Conservation (phyloP, 2,797 vertebrate species). For the Lemur catta region DNA sequence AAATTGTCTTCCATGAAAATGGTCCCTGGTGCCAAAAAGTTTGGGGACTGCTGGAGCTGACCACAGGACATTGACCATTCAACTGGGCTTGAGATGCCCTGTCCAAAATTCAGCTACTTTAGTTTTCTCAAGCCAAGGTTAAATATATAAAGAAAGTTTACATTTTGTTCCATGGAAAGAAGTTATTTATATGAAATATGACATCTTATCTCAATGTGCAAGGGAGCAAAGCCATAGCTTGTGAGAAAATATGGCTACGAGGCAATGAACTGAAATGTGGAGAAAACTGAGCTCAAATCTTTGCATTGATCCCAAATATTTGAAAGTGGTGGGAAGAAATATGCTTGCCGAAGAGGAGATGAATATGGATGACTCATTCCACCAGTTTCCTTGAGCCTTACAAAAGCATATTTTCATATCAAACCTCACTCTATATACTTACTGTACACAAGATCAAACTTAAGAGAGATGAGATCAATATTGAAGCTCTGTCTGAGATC, state of each 20-base stretch:
- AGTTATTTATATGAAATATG: slow-evolving; percentile 19
- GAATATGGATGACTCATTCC: background rate
- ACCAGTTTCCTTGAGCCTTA: background rate
- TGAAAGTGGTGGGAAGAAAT: background rate
- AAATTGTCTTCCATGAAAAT: too few relatives aligned
- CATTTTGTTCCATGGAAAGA: background rate
- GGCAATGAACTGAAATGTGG: background rate
- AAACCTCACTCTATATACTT: background rate
- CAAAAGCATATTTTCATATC: background rate
- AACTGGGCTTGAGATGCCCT: background rate
- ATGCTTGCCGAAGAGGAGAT: background rate
- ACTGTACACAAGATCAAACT: slow-evolving; percentile 58
- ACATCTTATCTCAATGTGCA: background rate
- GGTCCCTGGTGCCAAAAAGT: too few relatives aligned
- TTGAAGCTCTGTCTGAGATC: slow-evolving; percentile 59
- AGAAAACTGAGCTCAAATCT: background rate
- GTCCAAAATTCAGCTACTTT: background rate
- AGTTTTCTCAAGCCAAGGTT: background rate
- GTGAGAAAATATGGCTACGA: background rate
- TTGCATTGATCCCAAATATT: background rate
- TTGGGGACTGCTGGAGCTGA: too few relatives aligned
- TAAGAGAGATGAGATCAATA: slow-evolving; percentile 35
- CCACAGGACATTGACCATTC: background rate
- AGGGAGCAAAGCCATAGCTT: background rate
- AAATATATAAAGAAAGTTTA: slow-evolving; percentile 7